Base-by-base conservation (phyloP, 2,113 vertebrate genomes). In the Condylura cristata region DNA sequence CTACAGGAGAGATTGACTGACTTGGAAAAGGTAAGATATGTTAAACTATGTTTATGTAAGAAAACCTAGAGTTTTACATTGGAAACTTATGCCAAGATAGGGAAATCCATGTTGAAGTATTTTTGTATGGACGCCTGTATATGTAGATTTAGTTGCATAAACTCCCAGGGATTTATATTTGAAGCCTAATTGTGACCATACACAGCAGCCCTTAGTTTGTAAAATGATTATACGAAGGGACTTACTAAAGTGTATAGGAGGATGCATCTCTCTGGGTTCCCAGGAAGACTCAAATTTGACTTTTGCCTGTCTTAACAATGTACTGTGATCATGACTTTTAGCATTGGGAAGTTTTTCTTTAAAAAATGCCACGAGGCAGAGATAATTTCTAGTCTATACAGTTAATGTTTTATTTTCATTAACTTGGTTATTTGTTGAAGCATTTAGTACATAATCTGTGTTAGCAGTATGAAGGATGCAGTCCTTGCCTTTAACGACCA, bases 1-100 rank as follows among this genome's bases (percentile, higher is more conserved):
- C 97, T 99, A 48, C 99, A 99, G 94, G 99, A 99, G 94, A 99
- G 98, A 86, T 98, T 99, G 48, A 98, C 99, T 2, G 98, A 99
- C 94, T 96, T 99, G 98, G 99, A 99, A 97, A 99, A 99, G 99
- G 99, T 99, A 97, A 97, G 37, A 72, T 14, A 17, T 41, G 8
- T 46, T 65, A 41, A 48, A 17, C 26, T 74, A 5, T 71, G 60
- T 91, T 72, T 74, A 26, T 89, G 10, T 92, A 78, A 88, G 41
- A 91, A 85, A 56, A 76, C 39, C 0, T 20, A 79, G 44, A 34
- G 5, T 91, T 86, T 92, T 28, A 65, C 48, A 84, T 60, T 34
- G 74, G 75, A 82, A 83, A 41, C 12, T 87, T 70, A 53, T 11
- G 91, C 53, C 71, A 51, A 87, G 89, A 56, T 44, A 46, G 11